A percentile compares a stretch with the other conserved stretches of the same genome.
Conservation (phyloP, 2,113 vertebrate genomes). For the Hystrix cristata region DNA sequence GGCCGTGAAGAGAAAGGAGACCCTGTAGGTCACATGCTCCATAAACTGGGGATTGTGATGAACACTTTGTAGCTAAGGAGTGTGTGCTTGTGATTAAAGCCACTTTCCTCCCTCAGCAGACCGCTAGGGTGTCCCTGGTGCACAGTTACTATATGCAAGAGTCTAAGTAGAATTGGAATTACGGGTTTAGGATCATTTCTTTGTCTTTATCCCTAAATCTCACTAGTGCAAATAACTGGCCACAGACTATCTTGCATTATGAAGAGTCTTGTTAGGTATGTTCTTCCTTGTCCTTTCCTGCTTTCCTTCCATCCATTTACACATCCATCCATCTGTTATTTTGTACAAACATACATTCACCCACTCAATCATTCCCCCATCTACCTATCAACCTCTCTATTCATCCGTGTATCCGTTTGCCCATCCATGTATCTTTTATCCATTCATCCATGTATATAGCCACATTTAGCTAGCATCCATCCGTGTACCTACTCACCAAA, state of each 20-base stretch:
- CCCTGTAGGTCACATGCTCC: not conserved
- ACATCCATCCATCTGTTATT: not conserved
- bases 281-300: too few species aligned
- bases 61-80: not conserved
- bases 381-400: not conserved
- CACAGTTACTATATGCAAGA: not conserved
- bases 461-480: not conserved
- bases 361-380: too few species aligned
- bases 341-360: not conserved
- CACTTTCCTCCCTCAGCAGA: not conserved
- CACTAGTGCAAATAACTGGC: not conserved
- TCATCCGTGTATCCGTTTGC: not conserved
- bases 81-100: not conserved
- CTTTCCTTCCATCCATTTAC: not conserved
- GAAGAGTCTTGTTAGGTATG: not conserved
- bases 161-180: not conserved
- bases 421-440: not conserved
- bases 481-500: too few species aligned
- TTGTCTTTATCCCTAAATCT: too few species aligned
- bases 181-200: not conserved
- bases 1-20: too few species aligned
- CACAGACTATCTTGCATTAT: not conserved
- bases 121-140: fast-evolving
- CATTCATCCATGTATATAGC: not conserved
- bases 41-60: too few species aligned